Evolutionary conservation across 1,140 invertebrate species (phyloP).

Genomic region (Drosophila pseudoobscura): DNA sequence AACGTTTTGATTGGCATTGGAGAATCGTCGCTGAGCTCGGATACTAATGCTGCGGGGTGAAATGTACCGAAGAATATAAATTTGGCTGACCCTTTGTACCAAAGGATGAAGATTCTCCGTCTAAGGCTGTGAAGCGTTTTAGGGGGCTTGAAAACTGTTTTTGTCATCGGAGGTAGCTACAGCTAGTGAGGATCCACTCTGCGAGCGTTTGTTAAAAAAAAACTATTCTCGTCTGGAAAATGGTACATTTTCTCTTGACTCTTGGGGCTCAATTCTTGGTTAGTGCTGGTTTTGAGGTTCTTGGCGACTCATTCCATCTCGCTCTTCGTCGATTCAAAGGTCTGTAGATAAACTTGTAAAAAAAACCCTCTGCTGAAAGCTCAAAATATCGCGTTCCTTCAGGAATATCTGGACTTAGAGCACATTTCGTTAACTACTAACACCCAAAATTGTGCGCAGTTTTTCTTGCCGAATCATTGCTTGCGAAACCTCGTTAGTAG

Average conservation of each 20-base stretch:
- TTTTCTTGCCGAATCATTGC: constrained; percentile 37
- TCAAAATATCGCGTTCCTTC: background rate
- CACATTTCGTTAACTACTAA: constrained; percentile 4
- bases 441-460: background rate
- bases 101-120: background rate
- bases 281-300: background rate
- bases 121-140: constrained; percentile 14
- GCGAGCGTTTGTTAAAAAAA: background rate
- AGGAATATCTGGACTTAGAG: constrained; percentile 9
- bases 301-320: background rate
- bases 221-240: background rate
- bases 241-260: background rate
- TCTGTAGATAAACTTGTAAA: background rate
- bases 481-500: constrained; percentile 29
- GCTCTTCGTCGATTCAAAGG: background rate
- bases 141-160: constrained; percentile 12
- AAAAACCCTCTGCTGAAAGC: background rate
- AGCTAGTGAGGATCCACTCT: constrained; percentile 5
- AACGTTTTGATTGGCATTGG: no score
- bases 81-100: background rate
- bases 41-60: background rate
- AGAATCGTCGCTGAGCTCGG: no score
- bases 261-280: background rate
- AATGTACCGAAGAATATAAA: constrained; percentile 3
- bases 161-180: no score